Percentiles rank a stretch among this genome's conserved stretches.
Conservation (phyloP, 2,888 invertebrate species). For the Proisotoma minuta region DNA sequence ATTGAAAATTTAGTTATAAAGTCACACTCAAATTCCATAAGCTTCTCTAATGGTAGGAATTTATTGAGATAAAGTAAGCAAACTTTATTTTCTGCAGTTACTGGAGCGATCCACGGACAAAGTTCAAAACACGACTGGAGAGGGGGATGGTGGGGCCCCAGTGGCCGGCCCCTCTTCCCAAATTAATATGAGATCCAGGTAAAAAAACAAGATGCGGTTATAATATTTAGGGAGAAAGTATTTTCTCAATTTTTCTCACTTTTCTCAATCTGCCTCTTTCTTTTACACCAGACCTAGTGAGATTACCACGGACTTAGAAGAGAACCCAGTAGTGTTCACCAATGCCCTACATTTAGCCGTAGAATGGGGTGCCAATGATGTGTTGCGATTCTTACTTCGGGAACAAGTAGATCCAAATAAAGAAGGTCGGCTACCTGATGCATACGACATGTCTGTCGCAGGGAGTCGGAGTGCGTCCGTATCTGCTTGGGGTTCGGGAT, state of each 20-base stretch:
- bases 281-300: constrained; percentile 43
- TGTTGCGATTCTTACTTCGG: constrained; percentile 56
- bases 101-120: too few relatives aligned
- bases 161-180: constrained; percentile 28
- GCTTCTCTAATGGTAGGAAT: not conserved
- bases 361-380: constrained; percentile 57
- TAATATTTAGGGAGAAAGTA: not conserved
- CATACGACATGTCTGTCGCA: constrained; percentile 47
- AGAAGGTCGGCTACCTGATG: constrained; percentile 51
- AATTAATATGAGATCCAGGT: constrained; percentile 27
- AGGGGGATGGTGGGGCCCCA: constrained; percentile 14
- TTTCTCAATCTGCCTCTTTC: not conserved
- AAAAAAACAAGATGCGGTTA: not conserved
- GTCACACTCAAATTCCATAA: not conserved
- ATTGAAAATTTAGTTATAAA: constrained; percentile 1
- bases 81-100: constrained; percentile 21
- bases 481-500: constrained; percentile 47
- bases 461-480: constrained; percentile 47
- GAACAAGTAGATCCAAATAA: constrained; percentile 59
- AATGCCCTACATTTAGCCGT: constrained; percentile 58
- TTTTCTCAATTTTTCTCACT: not conserved
- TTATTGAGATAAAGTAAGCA: too few relatives aligned
- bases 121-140: constrained; percentile 22
- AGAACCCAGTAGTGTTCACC: constrained; percentile 54
- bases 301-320: constrained; percentile 49